Evolutionary conservation across 2,797 vertebrate genomes (phyloP).

Genomic region (Catostomus latipinnis): DNA sequence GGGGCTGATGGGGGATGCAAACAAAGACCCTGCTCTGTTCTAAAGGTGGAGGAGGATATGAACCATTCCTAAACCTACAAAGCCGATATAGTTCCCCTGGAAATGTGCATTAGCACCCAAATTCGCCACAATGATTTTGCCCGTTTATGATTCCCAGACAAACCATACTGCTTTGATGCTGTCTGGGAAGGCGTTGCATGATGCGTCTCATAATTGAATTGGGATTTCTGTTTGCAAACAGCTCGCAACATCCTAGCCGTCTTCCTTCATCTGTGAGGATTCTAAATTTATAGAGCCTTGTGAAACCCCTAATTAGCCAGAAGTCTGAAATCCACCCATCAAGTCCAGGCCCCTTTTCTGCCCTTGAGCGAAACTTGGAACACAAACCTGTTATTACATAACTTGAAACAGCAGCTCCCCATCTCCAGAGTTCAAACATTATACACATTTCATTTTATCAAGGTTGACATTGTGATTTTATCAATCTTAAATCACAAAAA

Average conservation of each 20-base stretch:
- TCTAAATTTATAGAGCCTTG: not conserved
- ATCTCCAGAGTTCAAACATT: not conserved
- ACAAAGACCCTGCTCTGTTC: constrained; percentile 73
- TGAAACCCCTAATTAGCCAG: constrained; percentile 16
- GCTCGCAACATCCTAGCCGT: not conserved
- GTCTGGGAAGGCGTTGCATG: not conserved
- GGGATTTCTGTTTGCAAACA: not conserved
- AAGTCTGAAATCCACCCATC: constrained; percentile 4
- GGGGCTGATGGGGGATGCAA: not conserved
- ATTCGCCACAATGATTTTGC: not conserved
- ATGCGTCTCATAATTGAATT: not conserved
- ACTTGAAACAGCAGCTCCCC: not conserved
- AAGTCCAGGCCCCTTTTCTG: constrained; percentile 2
- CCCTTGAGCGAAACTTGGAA: constrained; percentile 13
- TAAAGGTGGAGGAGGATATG: constrained; percentile 52
- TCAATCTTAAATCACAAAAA: not conserved
- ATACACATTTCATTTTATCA: not conserved
- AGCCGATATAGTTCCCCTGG: not conserved
- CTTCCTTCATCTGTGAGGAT: not conserved
- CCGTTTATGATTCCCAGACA: not conserved
- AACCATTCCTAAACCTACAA: constrained; percentile 30
- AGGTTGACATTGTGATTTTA: not conserved
- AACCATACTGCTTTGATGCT: not conserved
- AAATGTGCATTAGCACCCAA: not conserved
- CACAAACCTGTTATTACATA: constrained; percentile 47